Conservation (phyloP, 2,797 vertebrate genomes). For the Buphagus erythrorhynchus region DNA sequence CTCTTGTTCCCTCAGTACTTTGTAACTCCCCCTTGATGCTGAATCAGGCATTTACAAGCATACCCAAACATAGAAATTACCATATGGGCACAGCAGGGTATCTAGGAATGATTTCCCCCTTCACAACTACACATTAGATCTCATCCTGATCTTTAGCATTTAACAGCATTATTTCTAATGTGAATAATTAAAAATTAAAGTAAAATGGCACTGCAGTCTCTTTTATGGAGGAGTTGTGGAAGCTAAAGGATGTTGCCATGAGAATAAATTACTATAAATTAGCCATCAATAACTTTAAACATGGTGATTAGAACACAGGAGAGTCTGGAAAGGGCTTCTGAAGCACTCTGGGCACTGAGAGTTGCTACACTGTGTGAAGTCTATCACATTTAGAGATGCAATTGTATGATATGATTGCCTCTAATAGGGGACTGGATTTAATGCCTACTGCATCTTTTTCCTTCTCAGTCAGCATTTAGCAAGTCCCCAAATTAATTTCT, state of each 20-base stretch:
- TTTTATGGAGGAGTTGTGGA: background rate
- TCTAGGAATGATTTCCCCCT: background rate
- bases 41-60: conserved; percentile 11
- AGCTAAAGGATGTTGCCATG: background rate
- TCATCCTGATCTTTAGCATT: background rate
- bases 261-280: background rate
- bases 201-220: background rate
- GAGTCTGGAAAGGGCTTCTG: background rate
- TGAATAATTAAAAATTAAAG: conserved; percentile 36
- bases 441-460: background rate
- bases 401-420: background rate
- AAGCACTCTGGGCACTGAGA: background rate
- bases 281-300: background rate
- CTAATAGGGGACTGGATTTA: background rate
- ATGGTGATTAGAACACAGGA: background rate
- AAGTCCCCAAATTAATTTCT: background rate
- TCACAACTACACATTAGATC: background rate
- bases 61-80: background rate
- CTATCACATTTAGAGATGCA: background rate
- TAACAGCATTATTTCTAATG: background rate
- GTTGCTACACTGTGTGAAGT: background rate
- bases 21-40: background rate
- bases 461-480: background rate
- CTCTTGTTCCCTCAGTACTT: background rate
- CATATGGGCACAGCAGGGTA: conserved; percentile 20